A percentile compares a stretch with the other conserved stretches of the same genome.
Conservation (phyloP, 2,888 invertebrate genomes). For the Acrobasis consociella region DNA sequence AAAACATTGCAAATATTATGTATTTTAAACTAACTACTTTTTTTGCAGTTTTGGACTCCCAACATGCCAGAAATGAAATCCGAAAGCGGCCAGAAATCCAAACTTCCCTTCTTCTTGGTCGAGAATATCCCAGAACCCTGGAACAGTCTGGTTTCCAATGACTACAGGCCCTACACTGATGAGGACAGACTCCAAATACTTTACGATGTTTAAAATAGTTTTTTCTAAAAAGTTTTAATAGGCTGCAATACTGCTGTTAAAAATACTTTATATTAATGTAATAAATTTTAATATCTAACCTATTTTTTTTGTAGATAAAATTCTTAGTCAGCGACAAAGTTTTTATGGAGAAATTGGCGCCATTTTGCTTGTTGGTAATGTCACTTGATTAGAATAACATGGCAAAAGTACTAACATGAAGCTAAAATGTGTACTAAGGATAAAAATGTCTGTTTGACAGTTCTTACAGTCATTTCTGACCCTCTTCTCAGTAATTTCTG, state of each 20-base stretch:
- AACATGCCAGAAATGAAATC: slow-evolving; percentile 39
- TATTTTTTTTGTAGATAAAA: no score
- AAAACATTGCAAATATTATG: no score
- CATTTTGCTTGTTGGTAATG: no score
- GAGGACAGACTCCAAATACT: slow-evolving; percentile 45
- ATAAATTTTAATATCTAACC: no score
- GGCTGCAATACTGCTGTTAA: slow-evolving; percentile 39
- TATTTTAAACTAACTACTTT: not conserved
- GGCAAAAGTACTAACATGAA: no score
- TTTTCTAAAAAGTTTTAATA: slow-evolving; percentile 10
- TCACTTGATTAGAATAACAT: no score
- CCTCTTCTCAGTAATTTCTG: no score
- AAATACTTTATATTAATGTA: slow-evolving; percentile 1
- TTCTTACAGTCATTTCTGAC: no score
- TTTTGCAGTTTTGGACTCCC: slow-evolving; percentile 44
- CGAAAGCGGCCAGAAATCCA: slow-evolving; percentile 37
- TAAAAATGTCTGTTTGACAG: no score
- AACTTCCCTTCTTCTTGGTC: slow-evolving; percentile 42
- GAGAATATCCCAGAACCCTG: slow-evolving; percentile 50
- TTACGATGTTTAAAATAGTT: slow-evolving; percentile 39
- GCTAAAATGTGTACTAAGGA: no score
- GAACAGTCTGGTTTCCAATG: slow-evolving; percentile 41
- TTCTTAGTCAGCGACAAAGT: no score
- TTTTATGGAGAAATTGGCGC: no score
- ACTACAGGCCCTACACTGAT: slow-evolving; percentile 49